Conservation (phyloP, 2,113 vertebrate species). For the Heloderma charlesbogerti region DNA sequence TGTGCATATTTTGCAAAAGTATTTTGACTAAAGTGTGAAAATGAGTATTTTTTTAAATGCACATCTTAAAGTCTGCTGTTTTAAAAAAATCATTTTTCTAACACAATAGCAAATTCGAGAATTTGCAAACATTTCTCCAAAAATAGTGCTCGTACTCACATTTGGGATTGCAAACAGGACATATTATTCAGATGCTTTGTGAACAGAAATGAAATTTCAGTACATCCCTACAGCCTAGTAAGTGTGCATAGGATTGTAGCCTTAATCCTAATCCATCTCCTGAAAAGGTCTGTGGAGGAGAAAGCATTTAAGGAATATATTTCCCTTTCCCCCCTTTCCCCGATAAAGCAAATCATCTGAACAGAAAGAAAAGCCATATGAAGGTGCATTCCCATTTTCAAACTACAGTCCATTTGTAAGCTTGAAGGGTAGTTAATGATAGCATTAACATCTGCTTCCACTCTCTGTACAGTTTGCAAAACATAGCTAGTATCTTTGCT, state of each 20-base stretch:
- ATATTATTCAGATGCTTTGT: too few relatives aligned
- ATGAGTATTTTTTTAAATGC: too few relatives aligned
- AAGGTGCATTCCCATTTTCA: not conserved
- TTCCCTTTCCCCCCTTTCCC: not conserved
- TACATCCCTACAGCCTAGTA: not conserved
- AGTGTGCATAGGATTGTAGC: not conserved
- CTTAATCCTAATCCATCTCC: not conserved
- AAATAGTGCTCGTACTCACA: too few relatives aligned
- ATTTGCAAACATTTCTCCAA: too few relatives aligned
- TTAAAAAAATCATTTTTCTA: too few relatives aligned
- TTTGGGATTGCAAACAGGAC: too few relatives aligned
- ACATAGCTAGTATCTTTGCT: not conserved
- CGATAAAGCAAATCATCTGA: constrained; percentile 19
- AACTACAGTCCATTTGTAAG: not conserved
- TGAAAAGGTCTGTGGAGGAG: not conserved
- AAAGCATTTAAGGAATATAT: not conserved
- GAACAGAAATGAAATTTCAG: too few relatives aligned
- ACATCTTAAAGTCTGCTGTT: too few relatives aligned
- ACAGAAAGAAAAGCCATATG: constrained; percentile 2
- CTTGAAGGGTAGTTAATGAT: not conserved
- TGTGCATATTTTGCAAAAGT: too few relatives aligned
- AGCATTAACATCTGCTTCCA: constrained; percentile 2
- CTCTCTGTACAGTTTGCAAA: not conserved
- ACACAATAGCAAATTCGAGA: too few relatives aligned
- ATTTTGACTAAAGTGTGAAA: too few relatives aligned